A percentile compares a stretch with the other conserved stretches of the same genome.
These are phyloP conservation scores for Pomacea canaliculata DNA, from an alignment of 2,888 invertebrate species.

Conservation along the genomic window DNA sequence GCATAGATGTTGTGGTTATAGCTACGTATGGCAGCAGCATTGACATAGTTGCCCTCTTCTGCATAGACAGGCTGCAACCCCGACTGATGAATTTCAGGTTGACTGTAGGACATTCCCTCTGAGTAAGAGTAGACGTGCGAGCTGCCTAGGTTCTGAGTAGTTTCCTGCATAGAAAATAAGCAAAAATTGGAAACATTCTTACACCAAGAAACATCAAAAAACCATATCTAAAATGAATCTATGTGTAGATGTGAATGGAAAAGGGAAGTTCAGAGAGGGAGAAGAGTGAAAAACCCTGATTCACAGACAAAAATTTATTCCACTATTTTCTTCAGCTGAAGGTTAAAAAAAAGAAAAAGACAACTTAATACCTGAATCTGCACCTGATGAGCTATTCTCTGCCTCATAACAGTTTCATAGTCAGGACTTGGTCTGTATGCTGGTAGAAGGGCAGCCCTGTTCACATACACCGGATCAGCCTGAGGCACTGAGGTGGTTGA, in stretches of 20 bases:
- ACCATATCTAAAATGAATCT: neutral
- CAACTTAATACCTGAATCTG: slow-evolving; percentile 27
- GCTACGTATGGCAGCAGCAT: slow-evolving; percentile 48
- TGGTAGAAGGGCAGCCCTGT: slow-evolving; percentile 59
- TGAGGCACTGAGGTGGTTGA: slow-evolving; percentile 26
- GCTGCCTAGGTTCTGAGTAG: slow-evolving; percentile 39
- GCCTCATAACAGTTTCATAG: slow-evolving; percentile 92
- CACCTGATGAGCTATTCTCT: slow-evolving; percentile 65
- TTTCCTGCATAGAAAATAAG: slow-evolving; percentile 26
- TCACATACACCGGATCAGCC: slow-evolving; percentile 44
- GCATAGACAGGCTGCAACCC: slow-evolving; percentile 51
- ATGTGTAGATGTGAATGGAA: neutral
- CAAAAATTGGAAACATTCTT: no score
- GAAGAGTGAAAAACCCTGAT: neutral
- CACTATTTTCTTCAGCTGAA: slow-evolving; percentile 26
- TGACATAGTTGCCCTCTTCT: slow-evolving; percentile 55
- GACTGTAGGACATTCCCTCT: slow-evolving; percentile 47
- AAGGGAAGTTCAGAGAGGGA: no score
- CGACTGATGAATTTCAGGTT: slow-evolving; percentile 53
- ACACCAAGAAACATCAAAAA: neutral
- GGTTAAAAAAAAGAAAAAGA: no score
- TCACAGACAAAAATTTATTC: neutral
- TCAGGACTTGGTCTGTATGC: slow-evolving; percentile 86
- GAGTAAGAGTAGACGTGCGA: slow-evolving; percentile 53
- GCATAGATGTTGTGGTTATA: slow-evolving; percentile 55